Conservation (phyloP, 2,888 invertebrate genomes). For the Aspidapion aeneum region DNA sequence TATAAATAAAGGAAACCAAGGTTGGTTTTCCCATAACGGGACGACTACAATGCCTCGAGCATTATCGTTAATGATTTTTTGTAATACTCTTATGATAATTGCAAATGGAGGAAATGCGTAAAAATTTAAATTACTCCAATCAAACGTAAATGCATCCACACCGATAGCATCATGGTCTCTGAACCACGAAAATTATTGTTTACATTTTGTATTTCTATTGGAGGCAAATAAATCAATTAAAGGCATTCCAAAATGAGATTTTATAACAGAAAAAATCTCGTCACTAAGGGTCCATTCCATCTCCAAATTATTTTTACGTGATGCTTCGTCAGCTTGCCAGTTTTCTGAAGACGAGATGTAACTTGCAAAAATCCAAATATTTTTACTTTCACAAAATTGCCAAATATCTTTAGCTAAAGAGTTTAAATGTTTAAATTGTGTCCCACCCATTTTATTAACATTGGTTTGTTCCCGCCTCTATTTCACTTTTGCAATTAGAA, state of each 20-base stretch:
- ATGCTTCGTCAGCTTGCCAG: too few relatives aligned
- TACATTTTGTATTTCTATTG: constrained; percentile 30
- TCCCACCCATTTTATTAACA: constrained; percentile 20
- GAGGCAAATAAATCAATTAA: too few relatives aligned
- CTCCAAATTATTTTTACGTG: too few relatives aligned
- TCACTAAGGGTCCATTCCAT: too few relatives aligned
- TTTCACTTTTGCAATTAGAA: too few relatives aligned
- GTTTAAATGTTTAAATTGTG: constrained; percentile 2
- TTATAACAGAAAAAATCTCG: too few relatives aligned
- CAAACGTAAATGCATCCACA: constrained; percentile 32
- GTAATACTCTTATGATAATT: constrained; percentile 27
- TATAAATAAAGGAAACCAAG: constrained; percentile 34
- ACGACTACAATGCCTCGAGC: constrained; percentile 33
- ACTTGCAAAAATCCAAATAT: too few relatives aligned
- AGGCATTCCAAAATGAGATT: too few relatives aligned
- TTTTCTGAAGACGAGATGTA: background rate
- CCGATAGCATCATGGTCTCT: constrained; percentile 25
- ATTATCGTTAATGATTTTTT: constrained; percentile 31
- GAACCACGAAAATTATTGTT: constrained; percentile 30
- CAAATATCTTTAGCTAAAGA: too few relatives aligned
- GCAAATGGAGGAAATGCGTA: constrained; percentile 36
- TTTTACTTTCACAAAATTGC: too few relatives aligned
- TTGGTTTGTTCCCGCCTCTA: too few relatives aligned
- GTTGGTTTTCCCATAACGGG: constrained; percentile 32
- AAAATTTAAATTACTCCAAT: constrained; percentile 17